Conservation (phyloP, 2,888 invertebrate genomes). For the Phyto melanocephala region DNA sequence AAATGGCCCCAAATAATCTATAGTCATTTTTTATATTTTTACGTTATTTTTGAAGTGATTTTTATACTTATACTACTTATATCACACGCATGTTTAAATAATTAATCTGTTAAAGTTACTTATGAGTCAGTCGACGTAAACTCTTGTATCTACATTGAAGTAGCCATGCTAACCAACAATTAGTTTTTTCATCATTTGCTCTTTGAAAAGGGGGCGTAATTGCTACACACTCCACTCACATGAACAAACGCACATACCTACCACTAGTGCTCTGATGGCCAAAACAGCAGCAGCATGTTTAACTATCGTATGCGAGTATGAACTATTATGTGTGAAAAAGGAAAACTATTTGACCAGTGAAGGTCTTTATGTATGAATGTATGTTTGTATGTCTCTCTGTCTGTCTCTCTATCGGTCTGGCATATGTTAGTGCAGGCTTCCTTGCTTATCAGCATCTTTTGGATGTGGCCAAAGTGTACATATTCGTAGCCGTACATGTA, state of each 20-base stretch:
- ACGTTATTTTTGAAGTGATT: too few species aligned
- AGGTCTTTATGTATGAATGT: slow-evolving; percentile 4
- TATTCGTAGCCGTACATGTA: background rate
- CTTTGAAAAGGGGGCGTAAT: slow-evolving; percentile 53
- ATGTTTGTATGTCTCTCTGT: slow-evolving; percentile 3
- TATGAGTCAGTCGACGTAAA: background rate
- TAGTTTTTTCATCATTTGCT: slow-evolving; percentile 37
- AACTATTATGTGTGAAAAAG: slow-evolving; percentile 39
- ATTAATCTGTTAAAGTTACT: background rate
- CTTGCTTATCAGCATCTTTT: slow-evolving; percentile 60
- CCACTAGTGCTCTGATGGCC: background rate
- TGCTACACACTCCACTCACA: background rate
- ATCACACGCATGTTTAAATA: too few species aligned
- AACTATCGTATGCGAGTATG: slow-evolving; percentile 3
- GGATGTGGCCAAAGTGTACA: slow-evolving; percentile 14
- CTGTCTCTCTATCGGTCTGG: slow-evolving; percentile 23
- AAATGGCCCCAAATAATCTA: too few species aligned
- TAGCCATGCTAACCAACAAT: slow-evolving; percentile 61
- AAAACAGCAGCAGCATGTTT: slow-evolving; percentile 12
- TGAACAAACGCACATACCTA: background rate
- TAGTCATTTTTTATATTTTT: too few species aligned
- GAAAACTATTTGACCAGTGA: slow-evolving; percentile 9
- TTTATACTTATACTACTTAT: too few species aligned
- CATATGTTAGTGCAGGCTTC: slow-evolving; percentile 45
- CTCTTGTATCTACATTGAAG: slow-evolving; percentile 12